phyloP scores from a whole-genome alignment of 2,113 vertebrate species.

The Speoplatyrhinus poulsoni region DNA sequence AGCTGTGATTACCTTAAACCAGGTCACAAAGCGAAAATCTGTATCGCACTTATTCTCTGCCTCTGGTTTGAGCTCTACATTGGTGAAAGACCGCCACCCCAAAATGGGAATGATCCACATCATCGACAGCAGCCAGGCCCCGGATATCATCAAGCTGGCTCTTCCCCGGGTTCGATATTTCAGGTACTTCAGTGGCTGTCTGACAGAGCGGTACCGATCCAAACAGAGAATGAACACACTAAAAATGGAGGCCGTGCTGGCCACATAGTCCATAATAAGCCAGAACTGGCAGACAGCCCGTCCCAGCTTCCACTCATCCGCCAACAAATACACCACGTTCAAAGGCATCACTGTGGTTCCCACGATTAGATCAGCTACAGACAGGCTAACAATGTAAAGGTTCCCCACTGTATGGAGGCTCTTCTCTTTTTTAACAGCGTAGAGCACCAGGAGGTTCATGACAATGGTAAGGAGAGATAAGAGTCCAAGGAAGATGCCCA shows the following conservation, averaged over 20 bases:
- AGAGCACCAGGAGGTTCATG: constrained; percentile 92
- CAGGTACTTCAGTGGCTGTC: constrained; percentile 86
- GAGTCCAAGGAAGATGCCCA: constrained; percentile 82
- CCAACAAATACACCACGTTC: constrained; percentile 85
- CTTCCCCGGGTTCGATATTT: constrained; percentile 88
- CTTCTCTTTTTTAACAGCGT: constrained; percentile 84
- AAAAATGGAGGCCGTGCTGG: constrained; percentile 94
- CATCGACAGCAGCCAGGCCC: constrained; percentile 87
- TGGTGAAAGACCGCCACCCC: constrained; percentile 83
- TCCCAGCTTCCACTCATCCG: constrained; percentile 79
- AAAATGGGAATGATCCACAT: constrained; percentile 91
- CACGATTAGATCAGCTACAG: constrained; percentile 89
- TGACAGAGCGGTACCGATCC: constrained; percentile 91
- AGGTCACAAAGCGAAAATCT: constrained; percentile 86
- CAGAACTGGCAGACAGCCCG: constrained; percentile 87
- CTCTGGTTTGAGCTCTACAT: constrained; percentile 57
- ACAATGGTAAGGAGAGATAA: constrained; percentile 85
- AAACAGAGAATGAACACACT: constrained; percentile 91
- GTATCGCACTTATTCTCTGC: constrained; percentile 83
- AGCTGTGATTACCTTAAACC: constrained; percentile 92
- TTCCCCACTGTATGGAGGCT: constrained; percentile 94
- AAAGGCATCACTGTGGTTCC: constrained; percentile 92
- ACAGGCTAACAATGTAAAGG: constrained; percentile 93
- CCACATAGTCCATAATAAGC: constrained; percentile 98
- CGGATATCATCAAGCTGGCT: constrained; percentile 82